A percentile compares a stretch with the other conserved stretches of the same genome.
Conservation (phyloP, 1,140 invertebrate species). For the Rhagoletis zephyria region DNA sequence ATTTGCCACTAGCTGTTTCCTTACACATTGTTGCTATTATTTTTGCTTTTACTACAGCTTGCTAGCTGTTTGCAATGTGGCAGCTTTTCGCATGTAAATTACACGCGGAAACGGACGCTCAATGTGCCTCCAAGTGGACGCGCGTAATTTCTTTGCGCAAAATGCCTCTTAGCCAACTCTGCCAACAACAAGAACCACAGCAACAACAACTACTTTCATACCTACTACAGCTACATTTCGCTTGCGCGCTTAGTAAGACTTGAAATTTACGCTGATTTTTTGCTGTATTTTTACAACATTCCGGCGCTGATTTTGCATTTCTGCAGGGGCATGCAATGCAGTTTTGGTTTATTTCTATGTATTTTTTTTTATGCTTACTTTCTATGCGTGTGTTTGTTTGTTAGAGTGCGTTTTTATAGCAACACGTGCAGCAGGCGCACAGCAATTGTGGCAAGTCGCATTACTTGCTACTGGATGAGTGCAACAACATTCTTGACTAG, state of each 20-base stretch:
- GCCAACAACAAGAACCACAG: neutral
- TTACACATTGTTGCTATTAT: neutral
- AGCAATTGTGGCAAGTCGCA: slow-evolving; percentile 15
- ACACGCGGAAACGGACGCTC: slow-evolving; percentile 50
- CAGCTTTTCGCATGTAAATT: neutral
- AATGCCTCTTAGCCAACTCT: slow-evolving; percentile 8
- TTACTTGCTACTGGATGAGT: neutral
- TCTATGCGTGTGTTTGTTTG: neutral
- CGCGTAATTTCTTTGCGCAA: slow-evolving; percentile 18
- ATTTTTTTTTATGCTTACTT: too few relatives aligned
- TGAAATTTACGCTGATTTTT: neutral
- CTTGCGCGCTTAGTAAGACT: neutral
- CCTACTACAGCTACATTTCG: neutral
- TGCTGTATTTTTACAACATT: neutral
- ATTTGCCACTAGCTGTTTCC: slow-evolving; percentile 29
- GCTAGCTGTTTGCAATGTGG: too few relatives aligned
- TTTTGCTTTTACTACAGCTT: neutral
- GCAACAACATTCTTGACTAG: too few relatives aligned
- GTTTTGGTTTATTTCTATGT: neutral
- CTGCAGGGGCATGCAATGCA: neutral
- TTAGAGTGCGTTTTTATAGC: slow-evolving; percentile 24
- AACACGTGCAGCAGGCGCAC: slow-evolving; percentile 29
- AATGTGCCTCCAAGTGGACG: slow-evolving; percentile 42
- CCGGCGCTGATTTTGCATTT: neutral
- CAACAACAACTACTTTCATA: too few relatives aligned